These are phyloP conservation scores for Chionis minor DNA, from an alignment of 2,113 vertebrate genomes.

Conservation along the genomic window DNA sequence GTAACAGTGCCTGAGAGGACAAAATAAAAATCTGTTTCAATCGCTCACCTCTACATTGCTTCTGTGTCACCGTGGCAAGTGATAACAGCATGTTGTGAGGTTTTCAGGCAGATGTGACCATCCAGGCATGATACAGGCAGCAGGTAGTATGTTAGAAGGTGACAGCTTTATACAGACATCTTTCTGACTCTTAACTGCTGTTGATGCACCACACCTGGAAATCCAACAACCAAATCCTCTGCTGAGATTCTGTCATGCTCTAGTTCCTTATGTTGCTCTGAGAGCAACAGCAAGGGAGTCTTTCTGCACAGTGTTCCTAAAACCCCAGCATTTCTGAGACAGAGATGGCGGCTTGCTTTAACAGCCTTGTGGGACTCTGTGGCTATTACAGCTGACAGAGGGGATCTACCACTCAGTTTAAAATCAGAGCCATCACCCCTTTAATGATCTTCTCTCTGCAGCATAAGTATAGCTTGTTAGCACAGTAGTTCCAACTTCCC, in stretches of 20 bases:
- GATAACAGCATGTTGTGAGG: neutral
- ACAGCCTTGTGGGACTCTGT: neutral
- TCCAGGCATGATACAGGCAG: neutral
- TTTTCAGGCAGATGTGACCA: neutral
- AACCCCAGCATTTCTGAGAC: neutral
- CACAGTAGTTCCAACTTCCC: neutral
- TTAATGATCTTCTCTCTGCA: neutral
- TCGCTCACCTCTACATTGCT: neutral
- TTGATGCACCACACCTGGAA: neutral
- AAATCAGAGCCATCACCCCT: neutral
- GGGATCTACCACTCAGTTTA: neutral
- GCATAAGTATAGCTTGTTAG: neutral
- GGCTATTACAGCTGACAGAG: neutral
- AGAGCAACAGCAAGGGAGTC: neutral
- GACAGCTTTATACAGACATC: neutral
- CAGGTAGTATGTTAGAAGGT: neutral
- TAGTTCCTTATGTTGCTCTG: neutral
- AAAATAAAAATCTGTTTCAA: neutral
- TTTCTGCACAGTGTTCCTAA: neutral
- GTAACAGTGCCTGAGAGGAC: neutral
- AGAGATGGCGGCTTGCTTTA: neutral
- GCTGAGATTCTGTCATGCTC: neutral
- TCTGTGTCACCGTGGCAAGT: neutral
- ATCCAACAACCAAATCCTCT: neutral
- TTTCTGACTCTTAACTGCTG: neutral